phyloP scores from a whole-genome alignment of 2,888 invertebrate species.

The Megamerina dolium region DNA sequence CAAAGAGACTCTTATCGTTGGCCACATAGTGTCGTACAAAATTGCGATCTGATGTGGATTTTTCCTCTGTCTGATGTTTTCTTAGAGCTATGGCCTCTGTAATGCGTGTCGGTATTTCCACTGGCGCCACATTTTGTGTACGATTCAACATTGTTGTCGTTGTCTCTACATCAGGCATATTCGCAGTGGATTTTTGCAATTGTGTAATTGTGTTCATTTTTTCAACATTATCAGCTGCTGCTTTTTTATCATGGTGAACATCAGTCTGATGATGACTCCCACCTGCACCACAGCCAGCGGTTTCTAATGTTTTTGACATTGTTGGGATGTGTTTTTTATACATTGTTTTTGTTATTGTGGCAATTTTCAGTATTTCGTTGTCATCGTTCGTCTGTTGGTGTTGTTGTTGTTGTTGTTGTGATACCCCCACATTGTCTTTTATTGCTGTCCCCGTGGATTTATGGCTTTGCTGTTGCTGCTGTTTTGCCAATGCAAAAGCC shows the following conservation, averaged over 20 bases:
- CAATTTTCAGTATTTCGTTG: neutral
- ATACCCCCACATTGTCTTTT: neutral
- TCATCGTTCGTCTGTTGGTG: slow-evolving; percentile 13
- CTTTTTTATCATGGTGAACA: neutral
- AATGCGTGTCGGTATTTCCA: too few species aligned
- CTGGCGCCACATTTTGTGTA: slow-evolving; percentile 35
- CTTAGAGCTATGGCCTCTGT: too few species aligned
- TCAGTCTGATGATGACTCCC: neutral
- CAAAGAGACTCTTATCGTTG: slow-evolving; percentile 58
- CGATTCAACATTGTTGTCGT: slow-evolving; percentile 13
- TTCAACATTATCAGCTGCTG: neutral
- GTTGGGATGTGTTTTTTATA: slow-evolving; percentile 1
- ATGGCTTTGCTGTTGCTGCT: slow-evolving; percentile 18
- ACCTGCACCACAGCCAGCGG: neutral
- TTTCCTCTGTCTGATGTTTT: slow-evolving; percentile 3
- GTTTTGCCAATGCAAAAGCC: slow-evolving; percentile 42
- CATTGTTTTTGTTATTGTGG: slow-evolving; percentile 10
- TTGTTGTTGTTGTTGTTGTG: slow-evolving; percentile 14
- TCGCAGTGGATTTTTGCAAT: too few species aligned
- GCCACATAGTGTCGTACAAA: slow-evolving; percentile 60
- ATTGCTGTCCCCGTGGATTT: too few species aligned
- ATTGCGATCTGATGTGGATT: slow-evolving; percentile 18
- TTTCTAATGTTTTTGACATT: slow-evolving; percentile 13
- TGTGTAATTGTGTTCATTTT: slow-evolving; percentile 6
- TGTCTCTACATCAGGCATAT: neutral